Base-by-base conservation (phyloP, 1,140 invertebrate genomes). In the Lasioglossum albipes region DNA sequence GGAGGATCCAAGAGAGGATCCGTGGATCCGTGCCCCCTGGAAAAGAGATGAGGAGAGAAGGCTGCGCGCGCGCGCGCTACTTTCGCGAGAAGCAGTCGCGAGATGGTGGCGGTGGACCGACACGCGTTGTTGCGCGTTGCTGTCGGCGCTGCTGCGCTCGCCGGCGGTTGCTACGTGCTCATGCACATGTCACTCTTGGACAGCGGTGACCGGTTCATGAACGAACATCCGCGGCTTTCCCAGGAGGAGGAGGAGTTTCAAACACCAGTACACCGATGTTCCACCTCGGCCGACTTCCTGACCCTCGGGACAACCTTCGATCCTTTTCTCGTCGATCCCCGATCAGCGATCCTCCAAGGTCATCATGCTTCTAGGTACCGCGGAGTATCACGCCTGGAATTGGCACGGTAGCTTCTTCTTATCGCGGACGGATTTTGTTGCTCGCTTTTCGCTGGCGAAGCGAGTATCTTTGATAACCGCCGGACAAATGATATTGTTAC, bases 61-160 rank as follows among this genome's bases (percentile, higher is more conserved):
- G 59, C 52, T 59, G 79, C 61, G 61, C 78, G 27, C n/a, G n/a
- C n/a, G 75, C 49, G 75, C 65, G 79, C 78, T 82, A 85, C 75
- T 84, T 77, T 88, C 70, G 78, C 79, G 49, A 65, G 10, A 31
- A 71, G 61, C 78, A 83, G 82, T 36, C 65, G 59, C 64, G 31
- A 49, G n/a, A 49, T 5, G 42, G n/a, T 16, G 41, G 54, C 69
- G 52, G 66, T 36, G 49, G 41, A 61, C 45, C 49, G 80, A 74
- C 70, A 82, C 70, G 72, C 72, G 57, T 84, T 78, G 41, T 61
- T 66, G 31, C 69, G 64, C 65, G 74, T 76, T 74, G 45, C 49
- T 72, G 22, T 49, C 57, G 64, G 41, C 52, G 70, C 65, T 64
- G 66, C 54, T 68, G 57, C 20, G 31, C 31, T 42, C 18, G 13